phyloP scores from a whole-genome alignment of 2,888 invertebrate genomes.

The Anoplius nigerrimus region DNA sequence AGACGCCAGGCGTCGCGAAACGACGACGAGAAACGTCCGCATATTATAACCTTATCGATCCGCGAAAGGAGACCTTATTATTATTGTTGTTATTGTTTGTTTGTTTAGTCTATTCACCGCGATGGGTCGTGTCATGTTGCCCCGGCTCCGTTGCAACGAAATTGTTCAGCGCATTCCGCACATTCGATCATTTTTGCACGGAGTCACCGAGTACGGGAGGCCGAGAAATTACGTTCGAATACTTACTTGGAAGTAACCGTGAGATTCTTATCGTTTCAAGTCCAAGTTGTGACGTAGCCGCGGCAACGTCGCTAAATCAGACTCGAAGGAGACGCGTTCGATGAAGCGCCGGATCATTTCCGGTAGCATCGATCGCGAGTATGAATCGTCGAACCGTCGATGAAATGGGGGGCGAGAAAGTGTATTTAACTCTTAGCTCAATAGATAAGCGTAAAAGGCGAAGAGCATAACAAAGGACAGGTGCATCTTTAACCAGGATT shows the following conservation, averaged over 20 bases:
- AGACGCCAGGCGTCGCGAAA: constrained; percentile 36
- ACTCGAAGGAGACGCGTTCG: constrained; percentile 56
- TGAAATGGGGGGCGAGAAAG: constrained; percentile 22
- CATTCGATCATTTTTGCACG: no score
- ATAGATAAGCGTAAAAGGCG: constrained; percentile 54
- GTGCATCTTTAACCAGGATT: constrained; percentile 56
- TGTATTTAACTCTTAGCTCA: constrained; percentile 56
- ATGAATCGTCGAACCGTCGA: not conserved
- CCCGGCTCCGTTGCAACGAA: constrained; percentile 63
- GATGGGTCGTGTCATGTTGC: constrained; percentile 65
- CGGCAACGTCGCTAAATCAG: constrained; percentile 64
- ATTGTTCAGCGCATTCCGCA: not conserved
- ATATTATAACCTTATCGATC: constrained; percentile 15
- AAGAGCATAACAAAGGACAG: constrained; percentile 57
- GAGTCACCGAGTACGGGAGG: no score
- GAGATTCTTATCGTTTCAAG: constrained; percentile 6
- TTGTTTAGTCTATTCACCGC: constrained; percentile 66
- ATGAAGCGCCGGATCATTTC: constrained; percentile 10
- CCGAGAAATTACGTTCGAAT: constrained; percentile 4
- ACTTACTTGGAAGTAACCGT: not conserved
- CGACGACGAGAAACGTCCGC: not conserved
- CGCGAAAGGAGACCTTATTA: constrained; percentile 57
- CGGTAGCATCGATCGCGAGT: not conserved
- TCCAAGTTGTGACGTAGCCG: constrained; percentile 56
- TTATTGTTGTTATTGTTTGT: constrained; percentile 71